phyloP scores from a whole-genome alignment of 2,797 vertebrate genomes.

The Liparis tanakae region DNA sequence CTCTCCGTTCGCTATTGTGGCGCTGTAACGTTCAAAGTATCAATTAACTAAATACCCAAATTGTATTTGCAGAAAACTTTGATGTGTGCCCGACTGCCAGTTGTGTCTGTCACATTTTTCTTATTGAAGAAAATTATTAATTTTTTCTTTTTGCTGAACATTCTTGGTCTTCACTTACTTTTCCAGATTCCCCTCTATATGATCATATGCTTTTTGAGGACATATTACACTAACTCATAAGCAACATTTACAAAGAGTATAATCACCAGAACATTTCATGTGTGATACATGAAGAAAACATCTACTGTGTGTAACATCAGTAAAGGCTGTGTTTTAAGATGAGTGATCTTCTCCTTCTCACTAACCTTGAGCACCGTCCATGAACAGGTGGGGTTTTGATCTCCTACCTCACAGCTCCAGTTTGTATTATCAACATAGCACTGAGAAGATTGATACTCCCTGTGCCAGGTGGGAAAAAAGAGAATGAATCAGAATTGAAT shows the following conservation, averaged over 20 bases:
- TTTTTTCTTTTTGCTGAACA: slow-evolving; percentile 1
- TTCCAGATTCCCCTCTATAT: slow-evolving; percentile 1
- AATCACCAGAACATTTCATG: slow-evolving; percentile 9
- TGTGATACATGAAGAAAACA: slow-evolving; percentile 27
- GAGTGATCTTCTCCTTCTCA: slow-evolving; percentile 45
- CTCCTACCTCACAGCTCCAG: slow-evolving; percentile 43
- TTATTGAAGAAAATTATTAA: background rate
- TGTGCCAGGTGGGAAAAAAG: slow-evolving; percentile 64
- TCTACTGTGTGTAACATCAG: slow-evolving; percentile 26
- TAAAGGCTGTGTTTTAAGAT: slow-evolving; percentile 31
- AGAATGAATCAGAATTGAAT: slow-evolving; percentile 78
- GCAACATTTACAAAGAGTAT: slow-evolving; percentile 20
- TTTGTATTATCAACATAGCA: slow-evolving; percentile 67
- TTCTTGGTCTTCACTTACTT: slow-evolving; percentile 7
- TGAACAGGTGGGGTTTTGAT: slow-evolving; percentile 57
- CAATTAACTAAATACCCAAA: slow-evolving; percentile 51
- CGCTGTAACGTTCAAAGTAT: slow-evolving; percentile 43
- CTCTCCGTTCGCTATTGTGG: slow-evolving; percentile 51
- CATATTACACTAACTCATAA: background rate
- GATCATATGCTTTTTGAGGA: slow-evolving; percentile 5
- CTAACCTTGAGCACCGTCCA: slow-evolving; percentile 60
- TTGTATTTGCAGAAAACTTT: slow-evolving; percentile 51
- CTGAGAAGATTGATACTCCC: slow-evolving; percentile 67
- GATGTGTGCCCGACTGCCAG: slow-evolving; percentile 35
- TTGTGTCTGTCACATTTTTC: slow-evolving; percentile 33